Evolutionary conservation across 2,888 invertebrate species (phyloP), one percentile per base, ranked within the genome.

Genomic region (Heteromurus nitidus): DNA sequence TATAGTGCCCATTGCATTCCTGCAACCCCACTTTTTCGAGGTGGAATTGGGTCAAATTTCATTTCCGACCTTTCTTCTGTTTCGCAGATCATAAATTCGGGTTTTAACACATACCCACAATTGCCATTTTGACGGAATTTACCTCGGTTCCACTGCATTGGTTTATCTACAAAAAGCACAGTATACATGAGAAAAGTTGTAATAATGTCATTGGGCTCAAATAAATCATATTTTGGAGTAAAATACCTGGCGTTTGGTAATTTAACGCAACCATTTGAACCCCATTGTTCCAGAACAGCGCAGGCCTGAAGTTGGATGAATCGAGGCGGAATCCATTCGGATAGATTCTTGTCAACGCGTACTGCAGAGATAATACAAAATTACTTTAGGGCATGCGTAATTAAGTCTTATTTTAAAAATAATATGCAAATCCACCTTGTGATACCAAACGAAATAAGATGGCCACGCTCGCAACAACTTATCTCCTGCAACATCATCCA

Each of bases 81-180:
- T 36, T 69, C 62, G 16, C 58, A 36, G 13, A 74, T 62, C 65
- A 72, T 58, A 20, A 76, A 84, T 16, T 73, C 72, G 5, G 84
- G 85, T 44, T 82, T 81, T 1, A 85, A 68, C 5, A 85, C 80
- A 16, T 81, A 85, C 2, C 85, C 85, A 62, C 84, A 85, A 24
- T 67, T 73, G 13, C 85, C 84, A 68, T 85, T 85, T 16, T 79
- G 55, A 2, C 64, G 22, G 62, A 85, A 85, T 67, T 70, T 80
- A 1, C 85, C 84, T 13, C 75, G 74, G 65, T 85, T 85, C 26
- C 77, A 24, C 58, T 85, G 85, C 65, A 81, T 72, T 3, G 64
- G 30, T 44, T 82, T 82, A 50, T 84, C 84, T 84, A 24, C n/a
- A n/a, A n/a, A n/a, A n/a, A n/a, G 50, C 55, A 55, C 20, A 55